Percentiles rank a stretch among this genome's conserved stretches.
These are phyloP conservation scores for Passer domesticus DNA, from an alignment of 2,113 vertebrate genomes.

Conservation along the genomic window DNA sequence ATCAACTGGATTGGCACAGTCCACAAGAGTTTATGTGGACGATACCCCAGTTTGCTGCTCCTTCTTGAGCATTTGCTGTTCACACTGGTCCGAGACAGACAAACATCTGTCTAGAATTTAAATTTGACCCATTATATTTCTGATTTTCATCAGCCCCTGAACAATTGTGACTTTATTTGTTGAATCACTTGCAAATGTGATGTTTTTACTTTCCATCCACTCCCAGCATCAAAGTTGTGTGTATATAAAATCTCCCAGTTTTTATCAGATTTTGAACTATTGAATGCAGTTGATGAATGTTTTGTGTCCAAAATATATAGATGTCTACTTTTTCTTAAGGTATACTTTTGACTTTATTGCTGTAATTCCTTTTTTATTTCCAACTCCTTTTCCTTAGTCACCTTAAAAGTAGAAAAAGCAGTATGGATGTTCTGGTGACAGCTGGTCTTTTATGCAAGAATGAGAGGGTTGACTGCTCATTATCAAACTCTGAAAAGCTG, in stretches of 20 bases:
- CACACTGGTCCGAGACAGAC: background rate
- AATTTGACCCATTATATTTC: background rate
- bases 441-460: background rate
- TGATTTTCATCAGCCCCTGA: background rate
- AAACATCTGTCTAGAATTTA: background rate
- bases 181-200: background rate
- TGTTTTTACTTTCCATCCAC: background rate
- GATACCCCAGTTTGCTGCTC: background rate
- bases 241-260: background rate
- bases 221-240: background rate
- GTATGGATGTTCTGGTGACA: background rate
- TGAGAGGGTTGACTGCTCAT: background rate
- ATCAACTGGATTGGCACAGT: background rate
- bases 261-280: background rate
- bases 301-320: background rate
- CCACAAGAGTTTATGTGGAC: background rate
- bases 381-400: background rate
- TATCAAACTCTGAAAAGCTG: background rate
- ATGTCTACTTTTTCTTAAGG: background rate
- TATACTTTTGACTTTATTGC: background rate
- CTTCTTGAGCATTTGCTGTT: background rate
- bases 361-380: background rate
- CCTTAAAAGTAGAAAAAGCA: background rate
- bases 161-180: background rate
- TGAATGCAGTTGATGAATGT: background rate